Evolutionary conservation across 2,888 invertebrate genomes (phyloP), one percentile per base, ranked within the genome.

Genomic region (Andrena bicolor): DNA sequence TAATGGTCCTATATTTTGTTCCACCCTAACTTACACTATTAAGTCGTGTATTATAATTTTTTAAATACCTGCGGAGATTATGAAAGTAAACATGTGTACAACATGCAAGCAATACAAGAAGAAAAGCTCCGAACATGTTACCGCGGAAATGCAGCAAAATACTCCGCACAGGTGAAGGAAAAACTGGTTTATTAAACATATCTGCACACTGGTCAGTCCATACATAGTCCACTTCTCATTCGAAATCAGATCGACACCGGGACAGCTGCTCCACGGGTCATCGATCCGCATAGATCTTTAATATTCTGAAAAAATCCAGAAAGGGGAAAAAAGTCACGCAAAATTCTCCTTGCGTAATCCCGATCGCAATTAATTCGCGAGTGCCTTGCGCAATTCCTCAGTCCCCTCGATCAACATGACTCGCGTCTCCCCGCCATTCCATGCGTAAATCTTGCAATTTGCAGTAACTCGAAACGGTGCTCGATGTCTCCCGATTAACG

Each of bases 101-200:
- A 1, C 23, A 23, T 41, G 16, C 16, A 16, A 41, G 41, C 13
- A 41, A 13, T 41, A 41, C 41, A 13, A 41, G 41, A 13, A 5
- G 13, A 16, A 41, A 41, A 41, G 16, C 1, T 16, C 23, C 16
- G 16, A 61, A 28, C 51, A 1, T 26, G 30, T 41, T 48, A 10
- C 2, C 51, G 20, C 32, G 58, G 48, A 60, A 72, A 68, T 65
- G 4, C 10, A 8, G 7, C 53, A 26, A 20, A 80, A 51, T 26
- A 2, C 16, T 0, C 2, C 13, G 13, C 7, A 3, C 3, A 53
- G n/a, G 5, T 7, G n/a, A 16, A n/a, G 13, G 23, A 76, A 74
- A 73, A 83, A 85, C 81, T 80, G 71, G 85, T 87, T 78, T 51
- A 51, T 51, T 20, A 20, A 51, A 20, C 51, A 51, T 51, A 51